These are phyloP conservation scores for Tenodera sinensis DNA, from an alignment of 2,888 invertebrate genomes.

Conservation along the genomic window DNA sequence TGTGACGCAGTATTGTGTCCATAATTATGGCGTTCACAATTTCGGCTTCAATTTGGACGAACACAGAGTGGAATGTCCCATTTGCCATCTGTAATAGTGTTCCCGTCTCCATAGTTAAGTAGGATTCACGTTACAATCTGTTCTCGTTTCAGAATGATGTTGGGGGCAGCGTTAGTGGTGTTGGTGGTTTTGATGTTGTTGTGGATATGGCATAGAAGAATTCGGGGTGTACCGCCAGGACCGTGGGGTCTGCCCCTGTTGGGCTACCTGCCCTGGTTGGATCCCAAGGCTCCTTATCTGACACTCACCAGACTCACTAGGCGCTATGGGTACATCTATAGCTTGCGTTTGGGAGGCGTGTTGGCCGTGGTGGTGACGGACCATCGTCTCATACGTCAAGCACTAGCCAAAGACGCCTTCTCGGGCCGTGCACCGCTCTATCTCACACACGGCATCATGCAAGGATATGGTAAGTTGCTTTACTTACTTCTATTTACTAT, in stretches of 20 bases:
- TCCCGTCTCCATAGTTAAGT: no score
- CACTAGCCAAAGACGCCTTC: constrained; percentile 67
- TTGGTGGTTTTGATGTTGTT: background rate
- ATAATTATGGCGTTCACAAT: no score
- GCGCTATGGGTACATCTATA: constrained; percentile 71
- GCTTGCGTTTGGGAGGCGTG: constrained; percentile 69
- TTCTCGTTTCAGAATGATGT: background rate
- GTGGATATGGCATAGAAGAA: background rate
- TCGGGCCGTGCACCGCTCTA: constrained; percentile 77
- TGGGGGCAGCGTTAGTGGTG: background rate
- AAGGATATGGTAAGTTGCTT: constrained; percentile 70
- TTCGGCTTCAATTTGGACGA: no score
- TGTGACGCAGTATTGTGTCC: no score
- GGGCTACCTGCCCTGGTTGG: constrained; percentile 75
- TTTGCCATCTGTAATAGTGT: no score
- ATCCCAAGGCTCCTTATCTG: constrained; percentile 64
- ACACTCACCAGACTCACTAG: constrained; percentile 63
- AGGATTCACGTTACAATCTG: no score
- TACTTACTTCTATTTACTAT: no score
- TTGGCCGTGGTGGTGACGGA: constrained; percentile 76
- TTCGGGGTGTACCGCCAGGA: constrained; percentile 71
- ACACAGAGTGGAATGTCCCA: no score
- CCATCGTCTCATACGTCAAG: constrained; percentile 65
- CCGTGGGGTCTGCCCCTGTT: constrained; percentile 84
- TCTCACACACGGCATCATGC: constrained; percentile 82